These are phyloP conservation scores for Micrastur ruficollis DNA, from an alignment of 2,797 vertebrate species.

Conservation along the genomic window DNA sequence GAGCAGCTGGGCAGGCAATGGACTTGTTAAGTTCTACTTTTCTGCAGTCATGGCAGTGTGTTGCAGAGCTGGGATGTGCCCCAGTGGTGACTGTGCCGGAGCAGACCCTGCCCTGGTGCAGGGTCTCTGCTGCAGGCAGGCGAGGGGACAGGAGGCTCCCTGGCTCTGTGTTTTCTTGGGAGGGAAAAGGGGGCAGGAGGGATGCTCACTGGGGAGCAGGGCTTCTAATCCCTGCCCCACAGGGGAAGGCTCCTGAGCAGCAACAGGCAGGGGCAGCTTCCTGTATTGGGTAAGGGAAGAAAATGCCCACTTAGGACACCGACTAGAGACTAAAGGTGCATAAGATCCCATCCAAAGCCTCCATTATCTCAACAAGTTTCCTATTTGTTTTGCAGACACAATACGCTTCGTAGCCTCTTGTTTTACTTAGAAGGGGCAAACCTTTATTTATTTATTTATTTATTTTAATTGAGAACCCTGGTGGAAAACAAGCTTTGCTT, in stretches of 20 bases:
- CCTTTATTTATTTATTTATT: neutral
- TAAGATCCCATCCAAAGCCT: neutral
- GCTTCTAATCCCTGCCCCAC: neutral
- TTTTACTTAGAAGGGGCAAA: neutral
- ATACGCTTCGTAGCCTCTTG: neutral
- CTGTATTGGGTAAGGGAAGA: rapidly evolving
- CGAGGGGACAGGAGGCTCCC: neutral
- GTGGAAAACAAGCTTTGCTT: slow-evolving; percentile 29
- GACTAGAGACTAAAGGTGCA: neutral
- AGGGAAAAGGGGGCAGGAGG: neutral
- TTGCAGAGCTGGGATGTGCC: rapidly evolving
- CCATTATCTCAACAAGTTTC: neutral
- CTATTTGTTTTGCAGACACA: neutral
- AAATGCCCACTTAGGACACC: rapidly evolving
- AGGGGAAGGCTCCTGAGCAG: neutral
- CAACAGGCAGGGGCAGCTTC: neutral
- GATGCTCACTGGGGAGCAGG: neutral
- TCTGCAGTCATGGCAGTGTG: rapidly evolving
- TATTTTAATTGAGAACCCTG: neutral
- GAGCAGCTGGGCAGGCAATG: neutral
- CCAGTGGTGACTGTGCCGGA: rapidly evolving
- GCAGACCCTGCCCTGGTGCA: neutral
- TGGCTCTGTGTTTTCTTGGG: rapidly evolving
- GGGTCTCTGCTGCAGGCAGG: neutral
- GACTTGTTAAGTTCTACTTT: rapidly evolving